Evolutionary conservation across 2,113 vertebrate species (phyloP), one percentile per base, ranked within the genome.

Genomic region (Fulmarus glacialis): DNA sequence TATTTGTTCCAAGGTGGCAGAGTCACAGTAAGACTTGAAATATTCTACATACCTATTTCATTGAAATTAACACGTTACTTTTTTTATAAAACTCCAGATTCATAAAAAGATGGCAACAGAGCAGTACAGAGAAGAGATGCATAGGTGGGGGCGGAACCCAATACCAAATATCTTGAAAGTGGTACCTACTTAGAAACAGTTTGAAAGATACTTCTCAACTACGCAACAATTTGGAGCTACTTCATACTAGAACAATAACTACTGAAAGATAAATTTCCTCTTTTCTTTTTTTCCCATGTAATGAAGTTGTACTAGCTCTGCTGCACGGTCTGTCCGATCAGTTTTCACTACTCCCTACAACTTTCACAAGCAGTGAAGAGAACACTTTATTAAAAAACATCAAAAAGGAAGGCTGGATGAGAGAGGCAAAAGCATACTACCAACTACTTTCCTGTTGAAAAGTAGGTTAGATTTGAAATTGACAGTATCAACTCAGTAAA

Each of bases 141-240:
- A 42, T 4, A 22, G 6, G 7, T 4, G 1, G 3, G 8, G 9
- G 7, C n/a, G 4, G 11, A 14, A 20, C 78, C 27, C 1, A 3
- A 32, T 23, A 53, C 1, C 20, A 53, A 60, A 81, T 34, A 68
- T 13, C n/a, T 23, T n/a, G 56, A 9, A 50, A 52, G 14, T 22
- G 30, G 20, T 23, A 68, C 4, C 60, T 71, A 19, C 29, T 40
- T 42, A 34, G 34, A 70, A 74, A 19, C 4, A 36, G 29, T n/a
- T 58, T 48, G 12, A 87, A 93, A 78, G 45, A 29, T 30, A 77
- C 11, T 62, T 71, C 55, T 87, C 21, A 84, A 32, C 12, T 62
- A 60, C 13, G n/a, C 8, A 82, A 42, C 6, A 42, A 29, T 20
- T 16, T 48, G 11, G 23, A 86, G 8, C 42, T 78, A 64, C 20